Evolutionary conservation across 2,113 vertebrate species (phyloP).

Genomic region (Vombatus ursinus): DNA sequence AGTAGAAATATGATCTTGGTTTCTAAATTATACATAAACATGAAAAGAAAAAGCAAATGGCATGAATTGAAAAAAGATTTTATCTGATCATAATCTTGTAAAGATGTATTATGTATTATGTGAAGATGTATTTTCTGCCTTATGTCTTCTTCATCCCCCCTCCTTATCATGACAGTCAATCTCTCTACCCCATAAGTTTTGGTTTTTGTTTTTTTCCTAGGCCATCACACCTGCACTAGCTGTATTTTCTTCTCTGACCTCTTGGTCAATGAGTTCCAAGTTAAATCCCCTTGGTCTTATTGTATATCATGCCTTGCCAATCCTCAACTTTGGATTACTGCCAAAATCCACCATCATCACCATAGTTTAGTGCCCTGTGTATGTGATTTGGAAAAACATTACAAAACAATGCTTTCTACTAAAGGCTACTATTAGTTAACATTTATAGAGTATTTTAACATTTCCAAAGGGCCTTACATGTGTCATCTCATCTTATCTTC

Average conservation of each 20-base stretch:
- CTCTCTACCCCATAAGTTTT: no score
- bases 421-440: background rate
- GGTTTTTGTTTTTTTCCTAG: no score
- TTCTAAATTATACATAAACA: background rate
- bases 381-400: background rate
- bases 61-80: background rate
- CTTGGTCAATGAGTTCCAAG: background rate
- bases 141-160: no score
- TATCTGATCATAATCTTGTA: no score
- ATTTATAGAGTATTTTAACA: background rate
- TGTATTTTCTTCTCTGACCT: background rate
- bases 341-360: background rate
- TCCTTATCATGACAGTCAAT: no score
- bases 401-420: background rate
- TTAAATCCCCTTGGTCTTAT: background rate
- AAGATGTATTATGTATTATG: no score
- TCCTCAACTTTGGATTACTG: background rate
- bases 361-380: background rate
- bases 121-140: no score
- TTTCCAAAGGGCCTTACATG: background rate
- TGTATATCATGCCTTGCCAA: background rate
- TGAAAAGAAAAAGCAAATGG: background rate
- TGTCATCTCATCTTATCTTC: background rate
- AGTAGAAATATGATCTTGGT: background rate
- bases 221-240: no score